Percentiles rank a stretch among this genome's conserved stretches.
These are phyloP conservation scores for Agrilus biguttatus DNA, from an alignment of 2,888 invertebrate species.

Conservation along the genomic window DNA sequence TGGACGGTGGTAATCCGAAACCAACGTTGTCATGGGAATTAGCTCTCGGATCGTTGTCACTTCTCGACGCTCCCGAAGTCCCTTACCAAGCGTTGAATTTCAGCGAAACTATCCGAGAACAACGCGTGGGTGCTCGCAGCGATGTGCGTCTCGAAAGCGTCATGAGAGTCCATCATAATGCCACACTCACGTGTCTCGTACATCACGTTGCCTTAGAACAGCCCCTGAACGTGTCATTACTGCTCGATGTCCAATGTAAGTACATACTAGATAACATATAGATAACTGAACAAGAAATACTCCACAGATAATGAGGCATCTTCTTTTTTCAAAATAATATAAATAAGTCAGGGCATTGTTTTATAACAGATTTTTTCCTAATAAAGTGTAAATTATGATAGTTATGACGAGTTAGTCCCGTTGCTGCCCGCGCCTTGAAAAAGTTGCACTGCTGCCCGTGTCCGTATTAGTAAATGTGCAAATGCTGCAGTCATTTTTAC, in stretches of 20 bases:
- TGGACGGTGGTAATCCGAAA: conserved; percentile 65
- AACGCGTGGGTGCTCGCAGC: conserved; percentile 37
- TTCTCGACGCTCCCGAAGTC: conserved; percentile 41
- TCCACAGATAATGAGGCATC: too few relatives aligned
- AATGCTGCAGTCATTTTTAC: too few relatives aligned
- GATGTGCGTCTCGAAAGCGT: conserved; percentile 58
- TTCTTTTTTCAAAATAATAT: too few relatives aligned
- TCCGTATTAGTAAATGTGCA: too few relatives aligned
- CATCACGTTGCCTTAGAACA: conserved; percentile 47
- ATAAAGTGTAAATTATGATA: too few relatives aligned
- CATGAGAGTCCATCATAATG: conserved; percentile 74
- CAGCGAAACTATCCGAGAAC: conserved; percentile 24
- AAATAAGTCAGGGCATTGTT: too few relatives aligned
- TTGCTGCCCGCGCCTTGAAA: too few relatives aligned
- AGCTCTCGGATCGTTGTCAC: conserved; percentile 43
- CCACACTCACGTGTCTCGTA: conserved; percentile 68
- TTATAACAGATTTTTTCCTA: too few relatives aligned
- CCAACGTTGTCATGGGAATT: conserved; percentile 51
- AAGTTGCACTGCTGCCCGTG: too few relatives aligned
- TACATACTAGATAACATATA: conserved; percentile 17
- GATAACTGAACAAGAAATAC: too few relatives aligned
- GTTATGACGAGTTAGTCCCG: too few relatives aligned
- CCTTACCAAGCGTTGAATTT: conserved; percentile 39
- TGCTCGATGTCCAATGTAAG: conserved; percentile 56
- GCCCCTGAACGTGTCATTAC: conserved; percentile 42